A percentile compares a stretch with the other conserved stretches of the same genome.
phyloP scores from a whole-genome alignment of 2,888 invertebrate species.

The Oithona nana region DNA sequence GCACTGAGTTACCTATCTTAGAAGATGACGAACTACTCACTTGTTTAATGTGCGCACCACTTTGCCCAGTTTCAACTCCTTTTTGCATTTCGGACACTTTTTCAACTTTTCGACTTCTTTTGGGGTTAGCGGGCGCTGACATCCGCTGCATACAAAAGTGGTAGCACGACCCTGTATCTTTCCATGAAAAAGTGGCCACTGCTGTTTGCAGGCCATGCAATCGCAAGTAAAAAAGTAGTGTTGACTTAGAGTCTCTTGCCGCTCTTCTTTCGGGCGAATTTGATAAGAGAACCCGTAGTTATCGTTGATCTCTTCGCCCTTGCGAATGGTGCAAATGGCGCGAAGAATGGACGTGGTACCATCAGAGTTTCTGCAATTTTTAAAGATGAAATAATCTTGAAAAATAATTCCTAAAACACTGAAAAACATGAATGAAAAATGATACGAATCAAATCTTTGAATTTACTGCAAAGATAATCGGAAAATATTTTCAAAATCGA shows the following conservation, averaged over 20 bases:
- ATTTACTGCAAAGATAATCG: too few species aligned
- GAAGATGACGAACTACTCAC: background rate
- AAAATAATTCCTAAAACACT: too few species aligned
- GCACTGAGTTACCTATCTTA: background rate
- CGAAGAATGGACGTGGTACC: constrained; percentile 22
- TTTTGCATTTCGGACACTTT: background rate
- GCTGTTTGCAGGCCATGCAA: constrained; percentile 29
- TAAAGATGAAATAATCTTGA: too few species aligned
- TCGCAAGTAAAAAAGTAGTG: constrained; percentile 31
- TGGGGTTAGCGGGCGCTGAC: background rate
- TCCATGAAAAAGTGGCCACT: constrained; percentile 25
- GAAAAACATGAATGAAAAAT: too few species aligned
- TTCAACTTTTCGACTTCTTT: background rate
- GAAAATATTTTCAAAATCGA: too few species aligned
- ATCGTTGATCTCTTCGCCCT: constrained; percentile 31
- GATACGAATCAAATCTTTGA: too few species aligned
- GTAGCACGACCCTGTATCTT: background rate
- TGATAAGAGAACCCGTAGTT: constrained; percentile 33
- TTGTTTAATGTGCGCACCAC: background rate
- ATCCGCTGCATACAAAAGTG: background rate
- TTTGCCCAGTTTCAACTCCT: background rate
- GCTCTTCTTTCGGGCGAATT: constrained; percentile 22
- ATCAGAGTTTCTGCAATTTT: constrained; percentile 23
- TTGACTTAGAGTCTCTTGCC: constrained; percentile 26
- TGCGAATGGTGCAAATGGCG: constrained; percentile 25